Conservation (phyloP, 1,140 invertebrate species). For the Pentalonia nigronervosa region DNA sequence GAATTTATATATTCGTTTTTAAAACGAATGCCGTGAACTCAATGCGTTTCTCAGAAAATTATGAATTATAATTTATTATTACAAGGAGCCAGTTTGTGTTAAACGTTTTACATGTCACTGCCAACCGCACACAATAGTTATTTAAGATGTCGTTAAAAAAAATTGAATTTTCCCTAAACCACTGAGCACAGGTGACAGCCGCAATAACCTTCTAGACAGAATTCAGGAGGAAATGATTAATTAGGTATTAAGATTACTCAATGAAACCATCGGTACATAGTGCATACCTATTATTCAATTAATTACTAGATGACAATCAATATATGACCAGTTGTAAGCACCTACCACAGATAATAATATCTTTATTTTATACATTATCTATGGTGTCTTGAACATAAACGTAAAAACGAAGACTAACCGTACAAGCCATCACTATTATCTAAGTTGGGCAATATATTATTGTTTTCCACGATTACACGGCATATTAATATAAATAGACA, state of each 20-base stretch:
- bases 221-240: background rate
- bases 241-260: background rate
- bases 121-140: background rate
- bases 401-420: background rate
- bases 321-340: background rate
- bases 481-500: background rate
- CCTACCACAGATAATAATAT: background rate
- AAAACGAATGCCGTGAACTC: background rate
- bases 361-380: background rate
- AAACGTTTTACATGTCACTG: background rate
- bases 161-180: constrained; percentile 21
- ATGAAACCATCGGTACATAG: background rate
- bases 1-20: background rate
- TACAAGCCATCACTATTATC: background rate
- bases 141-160: constrained; percentile 35
- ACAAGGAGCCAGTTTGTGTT: background rate
- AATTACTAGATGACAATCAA: background rate
- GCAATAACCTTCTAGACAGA: constrained; percentile 10
- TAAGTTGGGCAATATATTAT: background rate
- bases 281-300: background rate
- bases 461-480: background rate
- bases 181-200: background rate
- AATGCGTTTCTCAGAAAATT: constrained; percentile 21
- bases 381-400: background rate
- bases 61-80: background rate